Evolutionary conservation across 1,140 invertebrate genomes (phyloP), one percentile per base, ranked within the genome.

Genomic region (Drosophila prosaltans): DNA sequence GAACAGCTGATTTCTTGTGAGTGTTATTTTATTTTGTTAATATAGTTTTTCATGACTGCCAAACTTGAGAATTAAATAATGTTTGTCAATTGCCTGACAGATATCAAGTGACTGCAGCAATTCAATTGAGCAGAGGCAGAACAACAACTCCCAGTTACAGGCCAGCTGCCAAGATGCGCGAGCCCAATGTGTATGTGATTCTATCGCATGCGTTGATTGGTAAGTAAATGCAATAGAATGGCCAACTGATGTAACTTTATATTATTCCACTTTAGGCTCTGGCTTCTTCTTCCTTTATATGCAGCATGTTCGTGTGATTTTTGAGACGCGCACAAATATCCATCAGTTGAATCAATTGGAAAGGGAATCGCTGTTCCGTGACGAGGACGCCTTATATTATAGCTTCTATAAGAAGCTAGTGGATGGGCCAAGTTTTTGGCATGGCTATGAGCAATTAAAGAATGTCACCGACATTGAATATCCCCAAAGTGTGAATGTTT

Each of bases 241-340:
- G n/a, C 36, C 16, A 43, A 10, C 40, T 32, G n/a, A 57, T 62
- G 48, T 51, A 51, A 24, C 58, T 30, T 1, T 48, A 39, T 40
- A 41, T 30, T 26, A 32, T 40, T 24, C 41, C 8, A 48, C 21
- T 57, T 16, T 26, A 92, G 91, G 88, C 54, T 88, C 80, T 71
- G 91, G 91, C 68, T 92, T 92, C 79, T 92, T 91, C 73, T 92
- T 92, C 61, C 65, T 92, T 59, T 91, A 92, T 61, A 81, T 92
- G 69, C 81, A 91, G 54, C 90, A 92, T 91, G 86, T 92, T 28
- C 75, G 91, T 60, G 68, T 80, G 43, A 80, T 92, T 43, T 92
- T 90, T 41, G 91, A 92, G 65, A 71, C 84, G 36, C 83, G 86
- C 63, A 91, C 91, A 24, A 92, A 91, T 51, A 80, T 92, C 55